Base-by-base conservation (phyloP, 2,888 invertebrate species). In the Pandemis cinnamomeana region DNA sequence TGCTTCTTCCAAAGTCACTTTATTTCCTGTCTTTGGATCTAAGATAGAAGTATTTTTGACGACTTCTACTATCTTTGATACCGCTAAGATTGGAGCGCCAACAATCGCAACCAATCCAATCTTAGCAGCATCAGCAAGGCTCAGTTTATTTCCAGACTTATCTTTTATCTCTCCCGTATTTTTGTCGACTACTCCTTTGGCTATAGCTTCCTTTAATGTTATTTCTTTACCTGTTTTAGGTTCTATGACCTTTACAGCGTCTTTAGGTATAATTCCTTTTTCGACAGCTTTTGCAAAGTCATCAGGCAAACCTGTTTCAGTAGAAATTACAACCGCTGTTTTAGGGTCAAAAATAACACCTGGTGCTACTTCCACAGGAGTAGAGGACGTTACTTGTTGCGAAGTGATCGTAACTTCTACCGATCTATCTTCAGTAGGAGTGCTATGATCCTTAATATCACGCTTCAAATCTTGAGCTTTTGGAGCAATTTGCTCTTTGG, bases 321-420 rank as follows among this genome's bases (percentile, higher is more conserved):
- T 95, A 70, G 96, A 95, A 80, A 96, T 95, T 5, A 97, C 95
- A 48, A 96, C 86, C 1, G 96, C 96, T 46, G 96, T 96, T 27
- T 96, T 95, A 0, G 97, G 97, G 89, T 97, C 97, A 84, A 96
- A 97, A 79, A 97, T 96, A 11, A 96, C 93, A 15, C 96, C 97
- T 0, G 96, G 95, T 44, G 95, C 94, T 60, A 97, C 94, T 91
- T 96, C 96, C n/a, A 97, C 83, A 0, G 96, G 96, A 83, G 96
- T 78, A 8, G 72, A 55, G 8, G 76, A 48, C 69, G 76, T 75
- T 67, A 71, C 61, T 48, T 71, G 70, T 42, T 77, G 71, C 41
- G 71, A 36, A 5, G 11, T 71, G 3, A 71, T 46, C 27, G 53
- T 55, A 46, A 41, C 67, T 71, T 78, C 75, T 36, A 73, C 66